Evolutionary conservation across 2,113 vertebrate species (phyloP).

Genomic region (Microcebus griseorufus): DNA sequence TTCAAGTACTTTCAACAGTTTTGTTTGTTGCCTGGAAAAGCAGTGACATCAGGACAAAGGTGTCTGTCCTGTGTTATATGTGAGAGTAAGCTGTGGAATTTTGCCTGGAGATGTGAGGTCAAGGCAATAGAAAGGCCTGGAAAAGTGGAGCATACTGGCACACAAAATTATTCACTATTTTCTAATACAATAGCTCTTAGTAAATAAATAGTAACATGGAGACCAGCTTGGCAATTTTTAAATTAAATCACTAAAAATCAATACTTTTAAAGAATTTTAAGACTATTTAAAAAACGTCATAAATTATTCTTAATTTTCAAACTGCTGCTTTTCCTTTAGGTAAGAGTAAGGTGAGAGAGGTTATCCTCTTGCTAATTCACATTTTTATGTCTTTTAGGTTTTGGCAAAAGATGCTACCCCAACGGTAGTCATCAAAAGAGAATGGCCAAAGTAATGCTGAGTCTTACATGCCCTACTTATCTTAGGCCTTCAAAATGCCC

Average conservation of each 20-base stretch:
- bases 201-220: neutral
- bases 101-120: neutral
- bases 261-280: neutral
- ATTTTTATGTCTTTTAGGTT: neutral
- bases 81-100: neutral
- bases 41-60: neutral
- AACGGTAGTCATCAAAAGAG: neutral
- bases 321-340: neutral
- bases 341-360: neutral
- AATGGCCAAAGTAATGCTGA: neutral
- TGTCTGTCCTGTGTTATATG: neutral
- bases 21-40: neutral
- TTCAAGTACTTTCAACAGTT: neutral
- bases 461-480: neutral
- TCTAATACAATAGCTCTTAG: constrained; percentile 19
- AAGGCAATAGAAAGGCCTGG: neutral
- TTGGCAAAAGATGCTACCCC: neutral
- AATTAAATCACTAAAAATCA: constrained; percentile 33
- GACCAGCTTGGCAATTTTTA: constrained; percentile 15
- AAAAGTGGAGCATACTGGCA: neutral
- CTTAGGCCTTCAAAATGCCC: neutral
- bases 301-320: neutral
- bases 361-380: neutral
- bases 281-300: neutral
- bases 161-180: neutral